These are phyloP conservation scores for Stictonetta naevosa DNA, from an alignment of 2,113 vertebrate genomes.

Conservation along the genomic window DNA sequence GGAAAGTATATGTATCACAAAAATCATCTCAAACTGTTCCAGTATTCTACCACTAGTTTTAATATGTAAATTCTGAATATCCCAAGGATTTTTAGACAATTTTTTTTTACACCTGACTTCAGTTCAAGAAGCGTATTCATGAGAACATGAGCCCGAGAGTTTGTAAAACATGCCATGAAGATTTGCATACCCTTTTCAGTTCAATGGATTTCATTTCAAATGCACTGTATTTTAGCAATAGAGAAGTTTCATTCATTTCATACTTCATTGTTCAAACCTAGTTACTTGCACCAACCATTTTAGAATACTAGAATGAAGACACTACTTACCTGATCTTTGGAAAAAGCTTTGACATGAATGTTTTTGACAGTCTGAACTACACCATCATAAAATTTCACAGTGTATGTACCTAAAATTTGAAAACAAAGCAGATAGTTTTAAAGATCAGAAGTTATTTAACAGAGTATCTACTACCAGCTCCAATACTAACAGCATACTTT, in stretches of 20 bases:
- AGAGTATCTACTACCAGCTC: not conserved
- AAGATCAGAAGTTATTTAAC: not conserved
- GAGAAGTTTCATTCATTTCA: not conserved
- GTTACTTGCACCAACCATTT: not conserved
- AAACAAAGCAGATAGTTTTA: slow-evolving; percentile 22
- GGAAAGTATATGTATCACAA: not conserved
- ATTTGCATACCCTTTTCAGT: not conserved
- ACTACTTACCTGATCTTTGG: slow-evolving; percentile 86
- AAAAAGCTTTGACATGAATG: slow-evolving; percentile 93
- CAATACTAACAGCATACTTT: not conserved
- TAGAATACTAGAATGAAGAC: not conserved
- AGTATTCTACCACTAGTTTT: not conserved
- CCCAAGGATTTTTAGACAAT: not conserved
- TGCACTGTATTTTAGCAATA: not conserved
- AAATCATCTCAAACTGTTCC: not conserved
- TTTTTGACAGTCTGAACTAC: slow-evolving; percentile 96
- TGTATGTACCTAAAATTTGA: slow-evolving; percentile 89
- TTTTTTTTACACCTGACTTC: not conserved
- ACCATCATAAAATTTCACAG: slow-evolving; percentile 96
- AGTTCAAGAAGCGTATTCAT: not conserved
- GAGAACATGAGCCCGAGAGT: not conserved
- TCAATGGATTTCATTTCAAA: not conserved
- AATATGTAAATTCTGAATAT: not conserved
- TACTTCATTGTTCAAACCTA: not conserved
- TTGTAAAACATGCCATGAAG: not conserved